Evolutionary conservation across 2,113 vertebrate species (phyloP).

Genomic region (Antechinus stuartii): DNA sequence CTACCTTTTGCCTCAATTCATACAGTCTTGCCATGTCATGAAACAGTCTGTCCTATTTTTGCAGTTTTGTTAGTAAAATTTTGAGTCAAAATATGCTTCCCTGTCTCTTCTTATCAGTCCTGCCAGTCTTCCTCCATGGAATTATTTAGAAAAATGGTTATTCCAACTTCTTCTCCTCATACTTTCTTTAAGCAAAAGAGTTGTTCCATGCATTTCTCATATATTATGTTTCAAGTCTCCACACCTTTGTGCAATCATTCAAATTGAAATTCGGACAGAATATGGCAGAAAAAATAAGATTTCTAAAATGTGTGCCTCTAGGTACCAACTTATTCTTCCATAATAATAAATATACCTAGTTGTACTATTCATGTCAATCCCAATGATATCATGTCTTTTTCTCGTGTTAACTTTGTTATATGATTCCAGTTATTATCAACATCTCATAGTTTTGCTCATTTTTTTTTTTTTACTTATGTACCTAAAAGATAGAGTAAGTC

Average conservation of each 20-base stretch:
- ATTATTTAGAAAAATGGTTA: not conserved
- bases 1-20: not conserved
- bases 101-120: not conserved
- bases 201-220: not conserved
- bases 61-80: not conserved
- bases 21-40: not conserved
- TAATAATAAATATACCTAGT: not conserved
- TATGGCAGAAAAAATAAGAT: not conserved
- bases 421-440: not conserved
- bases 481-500: not conserved
- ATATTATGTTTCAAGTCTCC: not conserved
- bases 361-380: not conserved
- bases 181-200: not conserved
- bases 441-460: not conserved
- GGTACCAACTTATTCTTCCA: not conserved
- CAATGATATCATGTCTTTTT: not conserved
- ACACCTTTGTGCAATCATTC: not conserved
- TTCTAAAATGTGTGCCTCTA: not conserved
- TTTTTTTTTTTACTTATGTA: not conserved
- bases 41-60: not conserved
- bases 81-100: not conserved
- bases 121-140: not conserved
- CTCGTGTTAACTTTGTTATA: not conserved
- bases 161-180: not conserved
- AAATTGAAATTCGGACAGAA: not conserved